Conservation (phyloP, 1,140 invertebrate genomes). For the Drosophila rufa region DNA sequence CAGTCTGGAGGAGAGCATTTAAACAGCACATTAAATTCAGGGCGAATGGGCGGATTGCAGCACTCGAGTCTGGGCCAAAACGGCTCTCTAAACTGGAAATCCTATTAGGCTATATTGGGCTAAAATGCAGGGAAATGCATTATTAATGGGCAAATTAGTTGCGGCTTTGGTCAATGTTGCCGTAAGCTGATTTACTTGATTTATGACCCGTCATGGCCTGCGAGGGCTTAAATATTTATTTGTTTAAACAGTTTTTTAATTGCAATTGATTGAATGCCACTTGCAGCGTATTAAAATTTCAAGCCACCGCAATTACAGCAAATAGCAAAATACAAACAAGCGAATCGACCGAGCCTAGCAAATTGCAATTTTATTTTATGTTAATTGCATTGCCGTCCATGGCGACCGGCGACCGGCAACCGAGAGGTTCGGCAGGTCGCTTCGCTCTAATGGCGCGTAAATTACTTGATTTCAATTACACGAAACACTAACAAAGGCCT, state of each 20-base stretch:
- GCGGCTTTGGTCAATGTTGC: constrained; percentile 26
- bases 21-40: constrained; percentile 42
- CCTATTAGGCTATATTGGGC: constrained; percentile 18
- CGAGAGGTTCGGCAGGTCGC: constrained; percentile 46
- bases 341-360: constrained; percentile 1
- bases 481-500: constrained; percentile 20
- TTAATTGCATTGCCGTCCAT: constrained; percentile 59
- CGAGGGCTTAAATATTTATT: constrained; percentile 36
- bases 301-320: constrained; percentile 64
- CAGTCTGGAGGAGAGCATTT: constrained; percentile 17
- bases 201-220: constrained; percentile 21
- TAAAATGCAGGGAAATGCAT: constrained; percentile 32
- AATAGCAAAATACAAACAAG: constrained; percentile 36
- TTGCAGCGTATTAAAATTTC: constrained; percentile 60
- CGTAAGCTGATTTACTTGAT: constrained; percentile 49
- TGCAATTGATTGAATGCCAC: constrained; percentile 68
- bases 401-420: too few relatives aligned
- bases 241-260: constrained; percentile 58
- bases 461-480: constrained; percentile 75
- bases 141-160: constrained; percentile 48
- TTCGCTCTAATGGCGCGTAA: constrained; percentile 76
- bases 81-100: constrained; percentile 29
- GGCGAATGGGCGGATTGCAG: constrained; percentile 16
- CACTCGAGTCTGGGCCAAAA: constrained; percentile 9
- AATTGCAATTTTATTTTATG: constrained; percentile 65